A percentile compares a stretch with the other conserved stretches of the same genome.
Conservation (phyloP, 2,113 vertebrate genomes). For the Ardeotis arabs region DNA sequence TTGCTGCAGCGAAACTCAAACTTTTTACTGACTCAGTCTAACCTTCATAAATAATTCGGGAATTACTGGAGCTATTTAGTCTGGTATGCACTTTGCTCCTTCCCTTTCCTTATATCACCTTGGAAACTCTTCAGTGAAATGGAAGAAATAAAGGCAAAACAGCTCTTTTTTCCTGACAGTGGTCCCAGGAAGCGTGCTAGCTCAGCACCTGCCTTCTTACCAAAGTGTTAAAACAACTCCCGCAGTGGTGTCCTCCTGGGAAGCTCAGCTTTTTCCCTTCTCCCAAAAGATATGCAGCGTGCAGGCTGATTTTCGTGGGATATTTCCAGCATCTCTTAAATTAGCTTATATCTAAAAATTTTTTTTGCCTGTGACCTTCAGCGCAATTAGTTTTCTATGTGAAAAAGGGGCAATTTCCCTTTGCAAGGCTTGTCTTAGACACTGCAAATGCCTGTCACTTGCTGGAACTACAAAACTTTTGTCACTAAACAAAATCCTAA, state of each 20-base stretch:
- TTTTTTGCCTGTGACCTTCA: not conserved
- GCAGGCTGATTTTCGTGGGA: not conserved
- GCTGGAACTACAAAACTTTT: not conserved
- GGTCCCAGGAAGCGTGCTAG: not conserved
- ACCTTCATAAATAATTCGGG: not conserved
- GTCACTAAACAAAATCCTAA: not conserved
- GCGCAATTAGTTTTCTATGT: not conserved
- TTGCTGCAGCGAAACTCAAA: not conserved
- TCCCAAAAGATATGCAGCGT: not conserved
- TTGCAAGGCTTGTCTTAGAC: not conserved
- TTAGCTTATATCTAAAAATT: not conserved
- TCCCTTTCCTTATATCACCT: not conserved
- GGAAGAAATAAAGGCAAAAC: not conserved
- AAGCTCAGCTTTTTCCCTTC: not conserved
- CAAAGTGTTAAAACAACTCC: not conserved
- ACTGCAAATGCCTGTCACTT: not conserved
- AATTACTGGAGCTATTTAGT: not conserved
- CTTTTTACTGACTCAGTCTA: not conserved
- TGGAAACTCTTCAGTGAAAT: not conserved
- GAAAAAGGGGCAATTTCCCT: not conserved
- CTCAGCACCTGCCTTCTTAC: not conserved
- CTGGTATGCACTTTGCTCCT: not conserved
- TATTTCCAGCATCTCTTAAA: not conserved
- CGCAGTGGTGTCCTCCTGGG: not conserved
- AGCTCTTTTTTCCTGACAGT: not conserved